Conservation (phyloP, 2,113 vertebrate genomes). For the Oreochromis niloticus region DNA sequence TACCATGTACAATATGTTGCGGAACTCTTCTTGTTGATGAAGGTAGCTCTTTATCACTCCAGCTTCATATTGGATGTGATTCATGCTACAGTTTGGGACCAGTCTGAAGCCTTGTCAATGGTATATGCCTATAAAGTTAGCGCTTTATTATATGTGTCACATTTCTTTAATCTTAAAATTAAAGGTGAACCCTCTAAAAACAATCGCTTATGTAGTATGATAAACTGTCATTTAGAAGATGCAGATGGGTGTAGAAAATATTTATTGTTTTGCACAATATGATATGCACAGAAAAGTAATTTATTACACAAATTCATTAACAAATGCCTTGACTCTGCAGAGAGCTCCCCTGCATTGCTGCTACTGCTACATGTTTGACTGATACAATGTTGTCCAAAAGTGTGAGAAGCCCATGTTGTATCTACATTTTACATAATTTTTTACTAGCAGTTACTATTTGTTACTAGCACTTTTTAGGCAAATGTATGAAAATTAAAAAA, state of each 20-base stretch:
- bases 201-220: fast-evolving
- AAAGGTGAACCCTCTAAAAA: fast-evolving
- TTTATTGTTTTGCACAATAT: not conserved
- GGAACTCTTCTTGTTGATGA: not conserved
- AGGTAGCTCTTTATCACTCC: not conserved
- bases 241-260: not conserved
- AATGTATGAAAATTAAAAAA: not conserved
- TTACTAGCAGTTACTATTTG: not conserved
- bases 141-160: not conserved
- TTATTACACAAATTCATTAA: not conserved
- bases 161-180: not conserved
- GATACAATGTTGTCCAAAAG: not conserved
- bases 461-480: not conserved
- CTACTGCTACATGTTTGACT: not conserved
- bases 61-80: not conserved
- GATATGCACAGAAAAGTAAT: not conserved
- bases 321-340: not conserved
- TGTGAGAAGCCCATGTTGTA: not conserved
- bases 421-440: not conserved
- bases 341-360: not conserved
- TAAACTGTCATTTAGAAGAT: not conserved
- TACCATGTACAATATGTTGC: not conserved
- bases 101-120: not conserved
- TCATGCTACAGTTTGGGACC: not conserved
- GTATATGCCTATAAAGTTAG: not conserved